Evolutionary conservation across 92 coral and sea anemone genomes (phyloP).

Genomic region (Isaurus tuberculatus): DNA sequence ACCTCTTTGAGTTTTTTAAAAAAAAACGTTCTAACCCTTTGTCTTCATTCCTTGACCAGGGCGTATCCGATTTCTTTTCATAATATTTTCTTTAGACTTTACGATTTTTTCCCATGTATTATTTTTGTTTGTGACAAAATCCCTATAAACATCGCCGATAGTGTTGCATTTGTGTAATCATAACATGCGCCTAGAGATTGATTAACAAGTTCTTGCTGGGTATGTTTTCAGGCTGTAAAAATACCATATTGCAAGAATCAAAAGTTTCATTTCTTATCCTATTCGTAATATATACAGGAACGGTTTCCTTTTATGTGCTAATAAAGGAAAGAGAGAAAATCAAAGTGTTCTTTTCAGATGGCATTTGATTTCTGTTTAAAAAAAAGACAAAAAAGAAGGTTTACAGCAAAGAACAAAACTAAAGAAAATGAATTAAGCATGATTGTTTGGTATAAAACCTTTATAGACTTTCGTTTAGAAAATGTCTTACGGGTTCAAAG

Average conservation of each 20-base stretch:
- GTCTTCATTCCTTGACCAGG: constrained; percentile 18
- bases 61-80: constrained; percentile 16
- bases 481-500: no score
- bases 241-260: not conserved
- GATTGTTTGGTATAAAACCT: no score
- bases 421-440: no score
- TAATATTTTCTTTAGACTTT: constrained; percentile 36
- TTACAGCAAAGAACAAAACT: no score
- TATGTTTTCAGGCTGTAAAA: not conserved
- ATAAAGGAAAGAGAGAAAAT: no score
- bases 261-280: not conserved
- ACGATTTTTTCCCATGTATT: not conserved
- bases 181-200: not conserved
- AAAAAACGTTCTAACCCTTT: not conserved
- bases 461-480: no score
- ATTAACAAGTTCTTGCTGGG: not conserved
- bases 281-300: not conserved
- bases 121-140: not conserved
- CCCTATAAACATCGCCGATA: not conserved
- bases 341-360: no score
- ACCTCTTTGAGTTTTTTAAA: not conserved
- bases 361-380: no score
- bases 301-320: not conserved
- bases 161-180: constrained; percentile 6
- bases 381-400: no score